phyloP scores from a whole-genome alignment of 2,113 vertebrate genomes.

The Bolborhynchus lineola region DNA sequence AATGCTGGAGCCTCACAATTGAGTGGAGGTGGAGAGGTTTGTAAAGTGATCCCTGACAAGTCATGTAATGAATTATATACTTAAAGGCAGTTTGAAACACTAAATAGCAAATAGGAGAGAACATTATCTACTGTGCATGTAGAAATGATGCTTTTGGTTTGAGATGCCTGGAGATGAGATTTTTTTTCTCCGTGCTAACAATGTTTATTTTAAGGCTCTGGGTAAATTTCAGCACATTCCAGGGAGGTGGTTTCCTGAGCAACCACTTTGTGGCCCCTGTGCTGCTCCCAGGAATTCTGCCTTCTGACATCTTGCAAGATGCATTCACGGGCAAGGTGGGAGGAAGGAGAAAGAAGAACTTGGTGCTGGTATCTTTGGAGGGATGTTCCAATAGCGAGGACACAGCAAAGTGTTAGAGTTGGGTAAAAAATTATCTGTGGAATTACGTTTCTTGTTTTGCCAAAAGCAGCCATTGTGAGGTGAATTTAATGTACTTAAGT shows the following conservation, averaged over 20 bases:
- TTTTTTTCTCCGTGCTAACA: background rate
- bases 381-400: background rate
- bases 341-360: background rate
- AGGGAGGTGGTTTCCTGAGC: slow-evolving; percentile 15
- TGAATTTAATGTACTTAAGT: background rate
- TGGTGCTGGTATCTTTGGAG: background rate
- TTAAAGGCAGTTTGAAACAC: slow-evolving; percentile 4
- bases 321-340: background rate
- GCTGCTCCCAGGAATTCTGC: background rate
- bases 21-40: slow-evolving; percentile 10
- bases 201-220: slow-evolving; percentile 30
- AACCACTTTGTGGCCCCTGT: background rate
- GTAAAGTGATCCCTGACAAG: slow-evolving; percentile 14
- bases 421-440: background rate
- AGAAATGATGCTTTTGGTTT: background rate
- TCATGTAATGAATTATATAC: slow-evolving; percentile 2
- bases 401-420: background rate
- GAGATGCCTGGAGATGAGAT: background rate
- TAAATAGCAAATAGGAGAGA: background rate
- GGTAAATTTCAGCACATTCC: background rate
- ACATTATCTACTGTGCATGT: background rate
- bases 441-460: background rate
- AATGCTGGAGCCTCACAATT: background rate
- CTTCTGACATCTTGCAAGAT: background rate
- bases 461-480: background rate